Evolutionary conservation across 1,140 invertebrate genomes (phyloP), one percentile per base, ranked within the genome.

Genomic region (Aleiodes sp.): DNA sequence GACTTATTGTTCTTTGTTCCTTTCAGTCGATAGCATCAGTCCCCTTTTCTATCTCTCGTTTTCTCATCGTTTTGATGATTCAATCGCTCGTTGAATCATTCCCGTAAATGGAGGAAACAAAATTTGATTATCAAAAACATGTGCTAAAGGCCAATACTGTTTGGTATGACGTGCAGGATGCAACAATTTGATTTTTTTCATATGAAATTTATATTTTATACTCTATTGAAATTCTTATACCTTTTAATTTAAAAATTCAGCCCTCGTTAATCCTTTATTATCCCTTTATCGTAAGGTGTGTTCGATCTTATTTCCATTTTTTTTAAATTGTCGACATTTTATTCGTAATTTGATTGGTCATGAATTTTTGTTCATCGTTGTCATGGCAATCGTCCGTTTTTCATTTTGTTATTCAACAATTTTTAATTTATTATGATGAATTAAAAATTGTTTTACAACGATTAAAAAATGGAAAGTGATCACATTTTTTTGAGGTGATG

Each of bases 381-480:
- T n/a, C n/a, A n/a, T n/a, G n/a, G n/a, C n/a, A n/a, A n/a, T n/a
- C n/a, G n/a, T n/a, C n/a, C n/a, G n/a, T n/a, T n/a, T n/a, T n/a
- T n/a, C n/a, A n/a, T n/a, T n/a, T n/a, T n/a, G n/a, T n/a, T n/a
- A n/a, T n/a, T n/a, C n/a, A n/a, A n/a, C n/a, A n/a, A n/a, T n/a
- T n/a, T n/a, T n/a, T n/a, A n/a, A n/a, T n/a, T n/a, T n/a, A n/a
- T n/a, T n/a, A n/a, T n/a, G n/a, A 8, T 33, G 31, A 33, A 33
- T 7, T 8, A 33, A 33, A 33, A 33, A 8, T 33, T 33, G 31
- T 33, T 4, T 33, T 8, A 10, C 12, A 10, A 8, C 31, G 12
- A 8, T 33, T 33, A 8, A 10, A 77, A 80, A 81, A 78, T 78
- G 81, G 78, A 80, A 82, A 78, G 78, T n/a, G n/a, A n/a, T n/a